These are phyloP conservation scores for Acrocephalus scirpaceus DNA, from an alignment of 2,797 vertebrate genomes.

Conservation along the genomic window DNA sequence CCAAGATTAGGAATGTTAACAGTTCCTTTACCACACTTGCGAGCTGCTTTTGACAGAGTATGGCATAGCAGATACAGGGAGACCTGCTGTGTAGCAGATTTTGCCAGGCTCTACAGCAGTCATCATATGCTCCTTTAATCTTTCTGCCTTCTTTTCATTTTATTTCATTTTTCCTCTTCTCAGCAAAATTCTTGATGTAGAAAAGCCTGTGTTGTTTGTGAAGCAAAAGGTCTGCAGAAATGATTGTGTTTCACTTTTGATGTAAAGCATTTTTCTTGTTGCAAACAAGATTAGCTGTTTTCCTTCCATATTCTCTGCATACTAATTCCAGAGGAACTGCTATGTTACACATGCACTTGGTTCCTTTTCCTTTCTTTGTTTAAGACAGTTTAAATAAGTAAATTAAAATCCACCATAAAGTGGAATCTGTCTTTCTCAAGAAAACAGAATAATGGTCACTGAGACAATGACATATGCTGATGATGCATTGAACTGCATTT, in stretches of 20 bases:
- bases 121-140: background rate
- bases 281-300: conserved; percentile 31
- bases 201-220: background rate
- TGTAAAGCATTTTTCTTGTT: background rate
- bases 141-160: conserved; percentile 1
- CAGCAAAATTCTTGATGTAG: background rate
- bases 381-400: background rate
- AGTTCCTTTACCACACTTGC: conserved; percentile 25
- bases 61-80: background rate
- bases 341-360: background rate
- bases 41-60: conserved; percentile 31
- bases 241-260: conserved; percentile 33
- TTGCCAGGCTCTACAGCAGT: conserved; percentile 27
- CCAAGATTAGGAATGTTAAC: conserved; percentile 58
- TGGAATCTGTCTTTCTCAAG: background rate
- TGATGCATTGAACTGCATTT: background rate
- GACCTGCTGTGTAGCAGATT: conserved; percentile 39
- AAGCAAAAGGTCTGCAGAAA: conserved; percentile 35
- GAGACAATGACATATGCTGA: background rate
- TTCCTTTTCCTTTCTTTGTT: background rate
- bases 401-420: conserved; percentile 5
- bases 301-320: conserved; percentile 26
- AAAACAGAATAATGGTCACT: conserved; percentile 16
- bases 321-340: conserved; percentile 20
- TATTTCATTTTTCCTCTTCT: background rate